A percentile compares a stretch with the other conserved stretches of the same genome.
Evolutionary conservation across 2,797 vertebrate genomes (phyloP).

Genomic region (Sebastes trivittatus): DNA sequence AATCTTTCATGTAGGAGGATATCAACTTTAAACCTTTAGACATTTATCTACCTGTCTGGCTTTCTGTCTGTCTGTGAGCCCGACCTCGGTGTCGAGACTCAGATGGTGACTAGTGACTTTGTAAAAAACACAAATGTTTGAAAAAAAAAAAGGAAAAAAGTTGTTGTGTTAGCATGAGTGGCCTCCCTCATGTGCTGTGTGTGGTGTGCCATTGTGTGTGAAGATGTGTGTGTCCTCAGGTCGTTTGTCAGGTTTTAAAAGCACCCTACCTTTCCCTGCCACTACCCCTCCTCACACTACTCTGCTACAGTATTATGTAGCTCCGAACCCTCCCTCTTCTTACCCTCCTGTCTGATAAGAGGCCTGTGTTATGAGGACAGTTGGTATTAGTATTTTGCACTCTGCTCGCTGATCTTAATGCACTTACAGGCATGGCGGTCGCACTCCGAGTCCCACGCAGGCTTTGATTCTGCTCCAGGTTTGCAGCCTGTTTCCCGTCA

Average conservation of each 20-base stretch:
- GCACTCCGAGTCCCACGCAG: conserved; percentile 66
- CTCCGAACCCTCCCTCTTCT: conserved; percentile 15
- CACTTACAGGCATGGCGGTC: conserved; percentile 78
- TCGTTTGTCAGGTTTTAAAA: conserved; percentile 81
- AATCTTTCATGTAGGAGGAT: conserved; percentile 21
- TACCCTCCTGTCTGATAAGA: conserved; percentile 67
- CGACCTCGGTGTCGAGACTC: conserved; percentile 65
- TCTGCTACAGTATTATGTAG: conserved; percentile 62
- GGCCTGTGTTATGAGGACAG: conserved; percentile 81
- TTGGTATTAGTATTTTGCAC: conserved; percentile 87
- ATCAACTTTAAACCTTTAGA: conserved; percentile 6
- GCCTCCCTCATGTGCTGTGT: conserved; percentile 78
- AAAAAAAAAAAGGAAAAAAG: conserved; percentile 45
- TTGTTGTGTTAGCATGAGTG: conserved; percentile 81
- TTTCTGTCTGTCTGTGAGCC: conserved; percentile 62
- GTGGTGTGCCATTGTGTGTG: conserved; percentile 79
- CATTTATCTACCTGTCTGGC: conserved; percentile 29
- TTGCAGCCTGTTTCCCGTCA: conserved; percentile 59
- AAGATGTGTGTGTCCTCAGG: conserved; percentile 83
- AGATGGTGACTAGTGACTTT: conserved; percentile 80
- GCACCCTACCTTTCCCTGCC: conserved; percentile 37
- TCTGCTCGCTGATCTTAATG: conserved; percentile 84
- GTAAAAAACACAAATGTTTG: conserved; percentile 61
- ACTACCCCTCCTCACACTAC: conserved; percentile 23
- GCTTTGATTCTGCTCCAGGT: conserved; percentile 58